phyloP scores from a whole-genome alignment of 2,888 invertebrate species.

The Sphaeridia pumilis region DNA sequence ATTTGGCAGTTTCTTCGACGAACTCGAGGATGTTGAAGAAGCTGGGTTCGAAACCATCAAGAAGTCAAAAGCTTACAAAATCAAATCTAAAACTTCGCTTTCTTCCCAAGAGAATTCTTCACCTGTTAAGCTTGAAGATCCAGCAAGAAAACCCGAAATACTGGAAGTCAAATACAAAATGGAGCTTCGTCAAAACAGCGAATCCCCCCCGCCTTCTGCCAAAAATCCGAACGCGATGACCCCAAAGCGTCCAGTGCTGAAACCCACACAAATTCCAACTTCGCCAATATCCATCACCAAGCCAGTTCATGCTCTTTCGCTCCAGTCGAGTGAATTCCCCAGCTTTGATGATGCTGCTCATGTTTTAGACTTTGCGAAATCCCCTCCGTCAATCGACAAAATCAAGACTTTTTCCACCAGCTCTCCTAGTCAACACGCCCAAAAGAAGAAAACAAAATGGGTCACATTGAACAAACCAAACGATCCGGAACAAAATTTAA shows the following conservation, averaged over 20 bases:
- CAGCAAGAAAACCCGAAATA: too few relatives aligned
- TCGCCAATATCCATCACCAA: neutral
- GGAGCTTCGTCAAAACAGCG: neutral
- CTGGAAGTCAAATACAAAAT: too few relatives aligned
- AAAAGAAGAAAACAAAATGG: conserved; percentile 27
- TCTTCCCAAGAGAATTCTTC: too few relatives aligned
- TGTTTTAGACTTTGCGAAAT: neutral
- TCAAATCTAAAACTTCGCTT: neutral
- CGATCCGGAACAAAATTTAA: neutral
- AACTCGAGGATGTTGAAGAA: conserved; percentile 38
- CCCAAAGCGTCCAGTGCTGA: neutral
- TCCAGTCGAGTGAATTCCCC: conserved; percentile 18
- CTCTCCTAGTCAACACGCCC: neutral
- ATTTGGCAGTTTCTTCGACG: conserved; percentile 49
- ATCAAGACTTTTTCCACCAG: too few relatives aligned
- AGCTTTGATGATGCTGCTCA: conserved; percentile 11
- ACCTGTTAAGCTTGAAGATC: too few relatives aligned
- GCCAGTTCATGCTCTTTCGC: neutral
- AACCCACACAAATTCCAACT: neutral
- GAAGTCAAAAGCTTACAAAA: neutral
- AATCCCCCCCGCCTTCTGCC: neutral
- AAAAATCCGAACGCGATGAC: too few relatives aligned
- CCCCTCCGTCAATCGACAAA: too few relatives aligned
- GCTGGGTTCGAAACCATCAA: conserved; percentile 10
- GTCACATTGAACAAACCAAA: conserved; percentile 15